Percentiles rank a stretch among this genome's conserved stretches.
Evolutionary conservation across 2,888 invertebrate species (phyloP).

Genomic region (Drosophila flavopinicola): DNA sequence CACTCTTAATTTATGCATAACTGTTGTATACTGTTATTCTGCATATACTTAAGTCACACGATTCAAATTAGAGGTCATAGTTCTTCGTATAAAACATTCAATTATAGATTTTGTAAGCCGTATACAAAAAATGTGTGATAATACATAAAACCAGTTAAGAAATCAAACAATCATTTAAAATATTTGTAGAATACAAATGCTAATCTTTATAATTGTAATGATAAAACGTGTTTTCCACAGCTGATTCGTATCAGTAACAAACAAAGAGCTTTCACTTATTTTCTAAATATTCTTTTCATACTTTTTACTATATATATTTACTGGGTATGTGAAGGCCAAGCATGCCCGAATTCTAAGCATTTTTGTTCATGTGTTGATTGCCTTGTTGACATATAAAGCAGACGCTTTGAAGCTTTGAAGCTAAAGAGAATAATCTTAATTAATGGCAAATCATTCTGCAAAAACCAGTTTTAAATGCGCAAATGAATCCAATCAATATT

Average conservation of each 20-base stretch:
- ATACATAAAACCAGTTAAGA: too few relatives aligned
- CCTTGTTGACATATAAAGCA: conserved; percentile 53
- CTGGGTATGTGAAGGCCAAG: not conserved
- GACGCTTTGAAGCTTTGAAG: conserved; percentile 20
- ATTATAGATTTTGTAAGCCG: too few relatives aligned
- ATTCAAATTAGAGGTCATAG: conserved; percentile 17
- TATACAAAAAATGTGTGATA: too few relatives aligned
- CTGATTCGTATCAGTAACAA: too few relatives aligned
- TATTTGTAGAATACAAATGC: too few relatives aligned
- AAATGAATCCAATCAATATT: conserved; percentile 27
- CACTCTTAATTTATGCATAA: conserved; percentile 52
- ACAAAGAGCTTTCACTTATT: too few relatives aligned
- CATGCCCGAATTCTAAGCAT: not conserved
- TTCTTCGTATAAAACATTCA: conserved; percentile 2
- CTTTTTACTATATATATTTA: too few relatives aligned
- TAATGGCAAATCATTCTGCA: conserved; percentile 32
- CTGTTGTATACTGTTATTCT: conserved; percentile 56
- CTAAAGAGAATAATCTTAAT: conserved; percentile 31
- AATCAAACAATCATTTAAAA: too few relatives aligned
- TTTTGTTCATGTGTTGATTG: conserved; percentile 9
- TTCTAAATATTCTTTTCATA: too few relatives aligned
- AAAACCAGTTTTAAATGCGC: conserved; percentile 45
- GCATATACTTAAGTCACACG: not conserved
- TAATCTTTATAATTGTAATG: too few relatives aligned
- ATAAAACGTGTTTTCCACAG: too few relatives aligned